These are phyloP conservation scores for Antedon mediterranea DNA, from an alignment of 53 echinoderm and acorn worm genomes.

Conservation along the genomic window DNA sequence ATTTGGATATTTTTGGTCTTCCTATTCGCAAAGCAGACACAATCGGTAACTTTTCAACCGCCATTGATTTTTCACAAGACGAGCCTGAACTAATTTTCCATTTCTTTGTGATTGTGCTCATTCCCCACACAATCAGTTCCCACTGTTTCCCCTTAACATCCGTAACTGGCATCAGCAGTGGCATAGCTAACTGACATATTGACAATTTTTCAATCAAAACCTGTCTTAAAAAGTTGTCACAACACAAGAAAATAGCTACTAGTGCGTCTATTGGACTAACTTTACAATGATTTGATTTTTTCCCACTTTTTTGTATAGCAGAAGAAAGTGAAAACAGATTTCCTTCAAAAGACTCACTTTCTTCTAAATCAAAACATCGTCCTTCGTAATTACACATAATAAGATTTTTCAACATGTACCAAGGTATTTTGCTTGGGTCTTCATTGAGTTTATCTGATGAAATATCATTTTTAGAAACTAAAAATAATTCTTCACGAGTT, in stretches of 20 bases:
- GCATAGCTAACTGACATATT: slow-evolving; percentile 11
- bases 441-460: background rate
- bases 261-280: background rate
- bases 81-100: slow-evolving; percentile 8
- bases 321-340: background rate
- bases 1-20: background rate
- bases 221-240: slow-evolving; percentile 10
- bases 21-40: background rate
- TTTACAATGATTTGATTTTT: background rate
- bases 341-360: background rate
- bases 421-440: background rate
- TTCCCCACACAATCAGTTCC: slow-evolving; percentile 4
- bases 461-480: background rate
- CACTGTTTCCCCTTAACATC: background rate
- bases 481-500: background rate
- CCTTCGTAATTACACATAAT: background rate
- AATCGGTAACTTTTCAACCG: background rate
- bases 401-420: background rate
- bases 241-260: slow-evolving; percentile 4
- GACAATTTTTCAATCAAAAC: slow-evolving; percentile 13
- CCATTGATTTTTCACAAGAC: background rate
- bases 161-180: slow-evolving; percentile 3
- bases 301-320: background rate
- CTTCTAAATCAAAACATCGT: background rate
- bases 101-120: slow-evolving; percentile 6